These are phyloP conservation scores for Tipula lateralis DNA, from an alignment of 2,888 invertebrate species.

Conservation along the genomic window DNA sequence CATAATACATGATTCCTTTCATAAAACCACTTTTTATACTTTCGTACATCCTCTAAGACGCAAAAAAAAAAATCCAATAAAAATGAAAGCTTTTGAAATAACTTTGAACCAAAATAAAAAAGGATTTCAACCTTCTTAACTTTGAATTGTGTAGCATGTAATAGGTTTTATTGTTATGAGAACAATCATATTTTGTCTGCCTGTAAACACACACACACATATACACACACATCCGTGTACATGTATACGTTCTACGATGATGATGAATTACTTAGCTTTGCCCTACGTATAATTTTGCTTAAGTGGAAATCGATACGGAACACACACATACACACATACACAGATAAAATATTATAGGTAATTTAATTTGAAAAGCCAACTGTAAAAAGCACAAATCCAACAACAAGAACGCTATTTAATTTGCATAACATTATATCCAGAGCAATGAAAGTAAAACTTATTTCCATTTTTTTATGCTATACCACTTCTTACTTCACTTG, in stretches of 20 bases:
- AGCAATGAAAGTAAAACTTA: neutral
- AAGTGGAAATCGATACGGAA: neutral
- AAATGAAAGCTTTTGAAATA: constrained; percentile 8
- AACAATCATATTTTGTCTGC: constrained; percentile 24
- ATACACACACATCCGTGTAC: too few relatives aligned
- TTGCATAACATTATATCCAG: constrained; percentile 19
- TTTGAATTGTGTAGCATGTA: neutral
- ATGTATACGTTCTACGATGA: neutral
- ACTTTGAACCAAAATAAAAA: neutral
- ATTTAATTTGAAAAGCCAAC: neutral
- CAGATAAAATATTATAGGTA: neutral
- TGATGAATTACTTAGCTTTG: neutral
- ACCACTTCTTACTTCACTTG: too few relatives aligned
- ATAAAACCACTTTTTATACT: neutral
- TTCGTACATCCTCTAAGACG: neutral
- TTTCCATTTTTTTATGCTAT: neutral
- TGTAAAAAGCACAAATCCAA: neutral
- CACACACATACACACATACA: neutral
- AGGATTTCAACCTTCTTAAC: neutral
- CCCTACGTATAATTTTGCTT: neutral
- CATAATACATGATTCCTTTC: neutral
- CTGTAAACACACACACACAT: neutral
- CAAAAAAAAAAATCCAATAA: neutral
- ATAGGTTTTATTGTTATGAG: neutral
- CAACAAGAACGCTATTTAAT: neutral